Base-by-base conservation (phyloP, 2,797 vertebrate species). In the Emydoidea blandingii region DNA sequence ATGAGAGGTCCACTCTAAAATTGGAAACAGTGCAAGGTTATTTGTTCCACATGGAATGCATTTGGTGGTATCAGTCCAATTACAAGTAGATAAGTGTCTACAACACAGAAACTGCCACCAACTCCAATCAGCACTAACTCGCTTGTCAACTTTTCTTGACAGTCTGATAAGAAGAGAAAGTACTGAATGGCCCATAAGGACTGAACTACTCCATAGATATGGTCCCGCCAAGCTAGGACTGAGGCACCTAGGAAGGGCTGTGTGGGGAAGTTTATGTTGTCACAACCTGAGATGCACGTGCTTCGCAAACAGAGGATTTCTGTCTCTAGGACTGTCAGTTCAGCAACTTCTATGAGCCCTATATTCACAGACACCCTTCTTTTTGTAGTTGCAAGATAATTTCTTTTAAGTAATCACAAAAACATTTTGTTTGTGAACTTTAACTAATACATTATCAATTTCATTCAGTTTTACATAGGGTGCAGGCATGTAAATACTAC, bases 21-120 rank as follows among this genome's bases (percentile, higher is more conserved):
- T 10, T 0, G 0, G 79, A 90, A 90, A 56, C 5, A 25, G 3
- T 14, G 62, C 50, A 81, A 87, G 41, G 16, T 65, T 79, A n/a
- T 79, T 44, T 56, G 25, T 53, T 44, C 68, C 29, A 34, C 0
- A 2, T 49, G 79, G 25, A 90, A 90, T 1, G 6, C 0, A 0
- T 14, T 49, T 78, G 74, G 44, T 47, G 27, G 27, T 44, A 0
- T 31, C 0, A 0, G 27, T 68, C 23, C 53, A 0, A 0, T 29
- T 23, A 56, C 74, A 87, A 27, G 54, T 57, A 79, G 34, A 14
- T 89, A 83, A 65, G 57, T 56, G 86, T 16, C 18, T 72, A 83
- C 37, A 87, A 78, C 34, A 83, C 29, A 87, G 44, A 78, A 78
- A 18, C 27, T 16, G 14, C n/a, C 25, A 49, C 74, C 27, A 47